Base-by-base conservation (phyloP, 92 coral and sea anemone genomes). In the Umimayanthus kanabou region DNA sequence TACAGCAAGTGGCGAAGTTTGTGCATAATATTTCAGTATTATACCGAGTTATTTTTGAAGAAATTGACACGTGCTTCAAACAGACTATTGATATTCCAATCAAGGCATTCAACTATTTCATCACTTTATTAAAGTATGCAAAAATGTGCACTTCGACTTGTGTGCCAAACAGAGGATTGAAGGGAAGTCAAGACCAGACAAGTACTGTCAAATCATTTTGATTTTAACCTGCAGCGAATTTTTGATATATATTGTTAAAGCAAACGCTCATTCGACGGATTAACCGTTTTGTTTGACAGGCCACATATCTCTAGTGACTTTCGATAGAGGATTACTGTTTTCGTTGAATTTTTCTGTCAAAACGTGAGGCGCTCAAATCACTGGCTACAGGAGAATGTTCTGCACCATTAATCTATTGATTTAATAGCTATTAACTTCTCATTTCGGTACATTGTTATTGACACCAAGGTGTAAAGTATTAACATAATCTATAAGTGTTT, bases 371-470 rank as follows among this genome's bases (percentile, higher is more conserved):
- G 26, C 26, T 20, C n/a, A 61, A 39, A 75, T 75, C 30, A 53
- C 58, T 78, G 58, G 66, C 39, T 29, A 78, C 82, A 43, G 82
- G 39, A 78, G 40, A 47, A 78, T 78, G 82, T 50, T 78, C 82
- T 33, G 26, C 50, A 6, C 57, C 80, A 43, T 77, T 77, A 77
- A 77, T 39, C 80, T 78, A 49, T 78, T 49, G 58, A 78, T 78
- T 78, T 49, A 78, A 78, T 29, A 30, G 16, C 82, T 49, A 45
- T 78, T 77, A 47, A 20, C 33, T 78, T 2, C 65, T 78, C 66
- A 28, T 78, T 78, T 78, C 10, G 8, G 66, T 15, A 50, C 39
- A 45, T 5, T 50, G 82, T 15, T 43, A 28, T 78, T 47, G 15
- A 50, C 82, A 78, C 65, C 61, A 50, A 78, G 37, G 6, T 78